These are phyloP conservation scores for Acropternis orthonyx DNA, from an alignment of 2,797 vertebrate genomes.

Conservation along the genomic window DNA sequence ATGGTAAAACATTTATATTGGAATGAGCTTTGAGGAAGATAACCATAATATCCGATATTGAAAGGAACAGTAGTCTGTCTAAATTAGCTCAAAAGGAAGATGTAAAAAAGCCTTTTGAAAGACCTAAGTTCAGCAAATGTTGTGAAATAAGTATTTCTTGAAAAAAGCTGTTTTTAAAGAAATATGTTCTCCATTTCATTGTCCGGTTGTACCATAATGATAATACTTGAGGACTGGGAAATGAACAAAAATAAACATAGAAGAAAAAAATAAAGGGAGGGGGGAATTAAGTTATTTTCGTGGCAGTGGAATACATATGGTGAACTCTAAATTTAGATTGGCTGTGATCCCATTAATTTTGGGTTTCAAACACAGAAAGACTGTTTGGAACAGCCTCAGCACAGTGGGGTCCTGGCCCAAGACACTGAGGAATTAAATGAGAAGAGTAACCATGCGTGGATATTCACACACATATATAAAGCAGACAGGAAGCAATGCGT, in stretches of 20 bases:
- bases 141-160: neutral
- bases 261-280: neutral
- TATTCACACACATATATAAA: neutral
- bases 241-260: neutral
- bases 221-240: neutral
- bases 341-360: slow-evolving; percentile 25
- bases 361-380: neutral
- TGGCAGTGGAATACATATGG: slow-evolving; percentile 3
- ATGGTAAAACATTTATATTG: neutral
- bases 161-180: neutral
- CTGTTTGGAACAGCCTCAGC: slow-evolving; percentile 19
- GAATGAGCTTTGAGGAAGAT: neutral
- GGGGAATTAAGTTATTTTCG: neutral
- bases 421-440: neutral
- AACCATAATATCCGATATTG: neutral
- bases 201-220: neutral
- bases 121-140: neutral
- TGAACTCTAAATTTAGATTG: slow-evolving; percentile 42
- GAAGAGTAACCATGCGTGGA: neutral
- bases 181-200: neutral
- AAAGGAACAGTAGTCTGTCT: neutral
- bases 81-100: neutral
- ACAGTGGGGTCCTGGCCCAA: slow-evolving; percentile 36
- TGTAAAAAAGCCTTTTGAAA: neutral
- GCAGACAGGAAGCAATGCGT: neutral